phyloP scores from a whole-genome alignment of 2,888 invertebrate genomes.

The Lasius platythorax region DNA sequence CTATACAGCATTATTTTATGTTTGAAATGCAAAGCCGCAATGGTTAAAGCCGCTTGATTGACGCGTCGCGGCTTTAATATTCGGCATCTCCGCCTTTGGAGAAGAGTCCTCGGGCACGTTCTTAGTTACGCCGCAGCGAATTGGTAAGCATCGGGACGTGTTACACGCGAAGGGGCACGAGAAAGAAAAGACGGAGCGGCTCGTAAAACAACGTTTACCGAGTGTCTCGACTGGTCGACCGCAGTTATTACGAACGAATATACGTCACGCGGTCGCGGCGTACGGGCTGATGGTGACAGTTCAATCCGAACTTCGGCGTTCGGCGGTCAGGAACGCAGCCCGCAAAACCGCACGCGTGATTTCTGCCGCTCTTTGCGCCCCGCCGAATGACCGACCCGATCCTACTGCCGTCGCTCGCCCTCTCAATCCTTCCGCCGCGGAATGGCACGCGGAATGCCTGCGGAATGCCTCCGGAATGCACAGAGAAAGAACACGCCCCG shows the following conservation, averaged over 20 bases:
- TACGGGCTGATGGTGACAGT: constrained; percentile 85
- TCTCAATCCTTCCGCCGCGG: constrained; percentile 42
- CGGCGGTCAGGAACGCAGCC: constrained; percentile 84
- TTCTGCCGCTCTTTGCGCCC: constrained; percentile 81
- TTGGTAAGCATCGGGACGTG: constrained; percentile 21
- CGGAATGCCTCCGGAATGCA: constrained; percentile 40
- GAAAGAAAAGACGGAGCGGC: constrained; percentile 46
- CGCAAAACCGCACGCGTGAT: constrained; percentile 85
- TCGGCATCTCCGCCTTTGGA: background rate
- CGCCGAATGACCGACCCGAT: constrained; percentile 56
- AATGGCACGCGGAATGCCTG: constrained; percentile 32
- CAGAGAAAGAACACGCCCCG: constrained; percentile 29
- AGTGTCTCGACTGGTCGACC: constrained; percentile 79
- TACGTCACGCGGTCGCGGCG: constrained; percentile 78
- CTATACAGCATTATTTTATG: background rate
- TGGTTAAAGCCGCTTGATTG: constrained; percentile 9
- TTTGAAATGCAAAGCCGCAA: background rate
- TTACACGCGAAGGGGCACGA: background rate
- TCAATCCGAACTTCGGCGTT: constrained; percentile 86
- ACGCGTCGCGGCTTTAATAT: background rate
- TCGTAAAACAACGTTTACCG: constrained; percentile 77
- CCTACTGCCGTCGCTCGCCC: constrained; percentile 40
- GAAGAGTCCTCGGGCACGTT: background rate
- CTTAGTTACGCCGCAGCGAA: constrained; percentile 12
- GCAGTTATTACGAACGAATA: constrained; percentile 83